These are phyloP conservation scores for Scaptomyza parva DNA, from an alignment of 2,888 invertebrate species.

Conservation along the genomic window DNA sequence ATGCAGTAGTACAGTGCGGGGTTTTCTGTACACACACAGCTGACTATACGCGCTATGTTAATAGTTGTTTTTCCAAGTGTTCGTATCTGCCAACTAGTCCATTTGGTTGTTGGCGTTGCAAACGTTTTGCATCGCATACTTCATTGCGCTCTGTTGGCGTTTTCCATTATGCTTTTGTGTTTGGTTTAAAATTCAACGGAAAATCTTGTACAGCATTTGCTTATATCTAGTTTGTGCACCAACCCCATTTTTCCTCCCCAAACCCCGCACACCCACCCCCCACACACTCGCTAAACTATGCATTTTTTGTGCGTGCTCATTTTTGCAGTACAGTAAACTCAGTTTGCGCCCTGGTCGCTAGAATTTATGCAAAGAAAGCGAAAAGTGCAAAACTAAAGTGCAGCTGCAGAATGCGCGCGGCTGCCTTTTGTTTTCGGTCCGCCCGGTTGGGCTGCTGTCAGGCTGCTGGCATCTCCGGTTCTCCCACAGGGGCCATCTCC, in stretches of 20 bases:
- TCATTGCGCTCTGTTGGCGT: conserved; percentile 76
- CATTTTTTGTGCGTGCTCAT: conserved; percentile 63
- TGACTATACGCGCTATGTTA: too few relatives aligned
- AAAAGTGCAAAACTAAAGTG: conserved; percentile 80
- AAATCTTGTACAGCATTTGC: conserved; percentile 63
- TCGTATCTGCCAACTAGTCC: conserved; percentile 50
- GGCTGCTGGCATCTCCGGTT: conserved; percentile 24
- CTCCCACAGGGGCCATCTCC: background rate
- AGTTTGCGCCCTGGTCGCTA: conserved; percentile 55
- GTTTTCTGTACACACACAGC: too few relatives aligned
- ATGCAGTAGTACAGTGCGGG: too few relatives aligned
- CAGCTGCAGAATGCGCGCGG: conserved; percentile 70
- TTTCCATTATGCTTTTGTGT: conserved; percentile 72
- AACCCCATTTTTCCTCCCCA: too few relatives aligned
- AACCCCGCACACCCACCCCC: background rate
- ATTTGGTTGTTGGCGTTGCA: conserved; percentile 37
- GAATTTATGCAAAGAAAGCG: conserved; percentile 81
- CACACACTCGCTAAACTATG: background rate
- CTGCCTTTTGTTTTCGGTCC: conserved; percentile 72
- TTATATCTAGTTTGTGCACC: conserved; percentile 26
- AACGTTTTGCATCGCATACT: conserved; percentile 63
- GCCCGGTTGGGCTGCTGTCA: conserved; percentile 33
- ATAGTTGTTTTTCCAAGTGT: background rate
- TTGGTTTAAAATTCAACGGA: conserved; percentile 71
- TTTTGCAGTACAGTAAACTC: conserved; percentile 67